These are phyloP conservation scores for Martes martes DNA, from an alignment of 2,113 vertebrate species.

Conservation along the genomic window DNA sequence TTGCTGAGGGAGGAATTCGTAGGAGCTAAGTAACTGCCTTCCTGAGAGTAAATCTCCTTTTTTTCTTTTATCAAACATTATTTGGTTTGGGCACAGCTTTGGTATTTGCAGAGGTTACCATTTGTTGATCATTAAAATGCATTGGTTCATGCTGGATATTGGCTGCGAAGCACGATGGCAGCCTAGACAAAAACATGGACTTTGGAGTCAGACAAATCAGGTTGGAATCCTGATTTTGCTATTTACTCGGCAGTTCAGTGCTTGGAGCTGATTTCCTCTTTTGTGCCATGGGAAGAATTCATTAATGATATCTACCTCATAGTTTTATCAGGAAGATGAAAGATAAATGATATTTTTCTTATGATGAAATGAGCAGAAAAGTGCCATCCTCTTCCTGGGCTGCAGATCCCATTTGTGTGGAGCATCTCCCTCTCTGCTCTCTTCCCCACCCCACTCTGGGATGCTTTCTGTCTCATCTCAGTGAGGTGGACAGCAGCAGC, in stretches of 20 bases:
- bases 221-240: background rate
- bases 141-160: background rate
- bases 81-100: background rate
- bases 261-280: background rate
- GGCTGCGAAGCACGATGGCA: background rate
- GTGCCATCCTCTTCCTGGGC: background rate
- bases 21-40: background rate
- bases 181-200: background rate
- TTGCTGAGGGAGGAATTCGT: background rate
- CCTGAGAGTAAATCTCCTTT: conserved; percentile 1
- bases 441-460: too few species aligned
- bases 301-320: background rate
- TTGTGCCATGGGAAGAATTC: background rate
- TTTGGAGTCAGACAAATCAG: background rate
- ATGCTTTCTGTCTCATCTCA: background rate
- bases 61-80: background rate
- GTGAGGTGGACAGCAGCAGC: background rate
- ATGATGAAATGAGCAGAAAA: background rate
- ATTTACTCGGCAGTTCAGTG: background rate
- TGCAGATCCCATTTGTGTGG: background rate
- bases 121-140: conserved; percentile 13
- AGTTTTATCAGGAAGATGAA: background rate
- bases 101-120: background rate
- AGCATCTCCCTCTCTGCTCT: background rate
- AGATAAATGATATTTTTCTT: background rate